Evolutionary conservation across 2,888 invertebrate genomes (phyloP).

Genomic region (Cremastinae sp.): DNA sequence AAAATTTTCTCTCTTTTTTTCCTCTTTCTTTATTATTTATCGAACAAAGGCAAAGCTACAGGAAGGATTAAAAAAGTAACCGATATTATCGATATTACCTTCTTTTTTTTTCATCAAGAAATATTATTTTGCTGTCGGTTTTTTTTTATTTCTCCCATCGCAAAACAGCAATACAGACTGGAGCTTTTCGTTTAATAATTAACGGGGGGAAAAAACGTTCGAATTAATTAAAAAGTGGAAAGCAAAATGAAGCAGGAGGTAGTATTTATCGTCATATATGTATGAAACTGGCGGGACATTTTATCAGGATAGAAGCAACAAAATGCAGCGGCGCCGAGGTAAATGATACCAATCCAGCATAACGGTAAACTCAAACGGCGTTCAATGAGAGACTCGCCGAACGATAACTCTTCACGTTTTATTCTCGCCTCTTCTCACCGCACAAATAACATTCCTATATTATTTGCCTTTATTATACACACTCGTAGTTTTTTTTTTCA

Average conservation of each 20-base stretch:
- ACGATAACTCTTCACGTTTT: constrained; percentile 74
- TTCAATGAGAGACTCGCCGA: constrained; percentile 73
- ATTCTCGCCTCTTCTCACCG: constrained; percentile 62
- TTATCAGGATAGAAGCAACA: constrained; percentile 76
- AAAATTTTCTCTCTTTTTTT: neutral
- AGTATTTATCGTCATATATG: constrained; percentile 28
- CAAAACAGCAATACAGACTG: too few species aligned
- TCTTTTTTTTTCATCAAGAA: too few species aligned
- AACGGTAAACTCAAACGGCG: constrained; percentile 75
- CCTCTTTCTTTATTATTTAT: neutral
- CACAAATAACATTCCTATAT: neutral
- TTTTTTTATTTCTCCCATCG: too few species aligned
- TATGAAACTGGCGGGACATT: constrained; percentile 61
- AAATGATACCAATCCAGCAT: constrained; percentile 63
- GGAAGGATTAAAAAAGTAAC: too few species aligned
- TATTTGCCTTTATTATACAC: constrained; percentile 2
- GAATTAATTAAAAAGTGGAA: constrained; percentile 20
- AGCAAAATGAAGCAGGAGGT: constrained; percentile 1
- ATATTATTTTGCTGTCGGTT: too few species aligned
- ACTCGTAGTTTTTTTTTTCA: neutral
- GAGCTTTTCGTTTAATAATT: too few species aligned
- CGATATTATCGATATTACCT: too few species aligned
- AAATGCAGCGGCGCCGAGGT: constrained; percentile 29
- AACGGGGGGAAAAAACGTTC: constrained; percentile 70
- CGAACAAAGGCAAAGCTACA: neutral